These are phyloP conservation scores for Antedon mediterranea DNA, from an alignment of 53 echinoderm and acorn worm genomes.

Conservation along the genomic window DNA sequence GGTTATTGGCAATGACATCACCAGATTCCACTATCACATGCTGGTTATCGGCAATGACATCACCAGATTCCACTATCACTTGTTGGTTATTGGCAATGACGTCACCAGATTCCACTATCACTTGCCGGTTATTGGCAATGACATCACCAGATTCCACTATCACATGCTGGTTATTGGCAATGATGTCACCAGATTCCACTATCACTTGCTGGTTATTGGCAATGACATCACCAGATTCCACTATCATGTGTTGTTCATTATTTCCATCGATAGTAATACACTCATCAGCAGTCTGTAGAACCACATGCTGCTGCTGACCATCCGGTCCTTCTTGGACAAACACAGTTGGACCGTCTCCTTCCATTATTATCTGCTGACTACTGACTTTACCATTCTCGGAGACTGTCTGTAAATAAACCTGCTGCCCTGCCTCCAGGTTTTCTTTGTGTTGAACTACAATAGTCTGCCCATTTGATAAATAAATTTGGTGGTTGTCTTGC, in stretches of 20 bases:
- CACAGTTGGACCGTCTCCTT: neutral
- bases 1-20: too few relatives aligned
- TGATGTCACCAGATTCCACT: neutral
- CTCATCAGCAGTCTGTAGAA: neutral
- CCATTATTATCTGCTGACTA: neutral
- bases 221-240: neutral
- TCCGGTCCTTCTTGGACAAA: neutral
- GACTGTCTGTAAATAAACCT: neutral
- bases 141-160: neutral
- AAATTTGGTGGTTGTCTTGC: neutral
- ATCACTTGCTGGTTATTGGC: neutral
- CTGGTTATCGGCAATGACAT: neutral
- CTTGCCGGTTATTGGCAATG: neutral
- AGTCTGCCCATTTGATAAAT: neutral
- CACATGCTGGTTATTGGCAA: neutral
- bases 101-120: too few relatives aligned
- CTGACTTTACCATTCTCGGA: neutral
- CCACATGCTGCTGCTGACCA: neutral
- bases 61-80: neutral
- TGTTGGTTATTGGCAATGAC: too few relatives aligned
- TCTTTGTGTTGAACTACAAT: neutral
- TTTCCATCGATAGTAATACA: neutral
- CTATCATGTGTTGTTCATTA: neutral
- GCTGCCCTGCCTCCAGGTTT: neutral
- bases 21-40: too few relatives aligned